Evolutionary conservation across 2,888 invertebrate species (phyloP).

Genomic region (Therioaphis trifolii): DNA sequence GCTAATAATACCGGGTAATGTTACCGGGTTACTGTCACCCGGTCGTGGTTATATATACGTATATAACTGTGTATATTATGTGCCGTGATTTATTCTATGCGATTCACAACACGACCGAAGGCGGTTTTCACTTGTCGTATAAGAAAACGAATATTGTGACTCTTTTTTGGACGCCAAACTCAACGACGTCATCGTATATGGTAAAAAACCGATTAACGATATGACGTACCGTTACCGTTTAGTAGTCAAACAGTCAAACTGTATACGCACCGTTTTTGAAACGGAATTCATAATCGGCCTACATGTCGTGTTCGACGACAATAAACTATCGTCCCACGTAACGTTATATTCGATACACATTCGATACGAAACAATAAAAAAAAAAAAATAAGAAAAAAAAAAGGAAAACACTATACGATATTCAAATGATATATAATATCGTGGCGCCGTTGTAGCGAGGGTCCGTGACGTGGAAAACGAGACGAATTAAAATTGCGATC

Average conservation of each 20-base stretch:
- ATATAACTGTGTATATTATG: too few species aligned
- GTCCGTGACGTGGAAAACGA: background rate
- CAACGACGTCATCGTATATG: too few species aligned
- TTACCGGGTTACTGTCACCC: too few species aligned
- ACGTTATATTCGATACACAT: background rate
- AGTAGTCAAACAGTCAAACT: background rate
- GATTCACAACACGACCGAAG: too few species aligned
- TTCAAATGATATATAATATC: background rate
- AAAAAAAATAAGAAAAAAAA: background rate
- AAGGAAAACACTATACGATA: background rate
- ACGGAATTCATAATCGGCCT: background rate
- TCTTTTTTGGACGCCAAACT: too few species aligned
- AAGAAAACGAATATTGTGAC: too few species aligned
- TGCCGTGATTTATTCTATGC: too few species aligned
- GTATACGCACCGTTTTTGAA: background rate
- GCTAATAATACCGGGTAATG: too few species aligned
- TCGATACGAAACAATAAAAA: background rate
- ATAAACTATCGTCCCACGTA: background rate
- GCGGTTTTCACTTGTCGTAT: too few species aligned
- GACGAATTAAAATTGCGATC: slow-evolving; percentile 1
- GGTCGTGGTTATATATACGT: too few species aligned
- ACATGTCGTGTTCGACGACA: background rate
- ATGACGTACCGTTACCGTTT: background rate
- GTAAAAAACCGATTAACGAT: too few species aligned
- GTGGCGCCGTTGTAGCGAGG: too few species aligned